Percentiles rank a stretch among this genome's conserved stretches.
Conservation (phyloP, 2,888 invertebrate species). For the Melikaiella ostensackeni region DNA sequence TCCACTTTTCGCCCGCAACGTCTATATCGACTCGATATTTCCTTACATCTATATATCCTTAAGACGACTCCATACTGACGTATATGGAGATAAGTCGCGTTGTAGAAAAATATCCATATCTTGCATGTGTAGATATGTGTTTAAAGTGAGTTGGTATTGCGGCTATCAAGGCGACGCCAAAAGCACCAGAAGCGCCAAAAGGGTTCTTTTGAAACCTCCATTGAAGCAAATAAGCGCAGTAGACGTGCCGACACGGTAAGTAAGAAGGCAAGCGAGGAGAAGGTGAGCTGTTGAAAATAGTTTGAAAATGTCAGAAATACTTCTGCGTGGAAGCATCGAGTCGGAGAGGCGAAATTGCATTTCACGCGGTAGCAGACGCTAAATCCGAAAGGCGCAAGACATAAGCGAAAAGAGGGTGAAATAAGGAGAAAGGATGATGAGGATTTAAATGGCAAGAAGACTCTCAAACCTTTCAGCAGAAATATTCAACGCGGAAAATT, state of each 20-base stretch:
- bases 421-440: neutral
- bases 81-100: neutral
- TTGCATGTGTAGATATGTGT: neutral
- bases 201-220: slow-evolving; percentile 9
- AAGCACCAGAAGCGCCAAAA: neutral
- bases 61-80: neutral
- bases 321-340: slow-evolving; percentile 27
- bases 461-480: neutral
- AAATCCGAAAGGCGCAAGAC: slow-evolving; percentile 8
- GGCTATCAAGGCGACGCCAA: neutral
- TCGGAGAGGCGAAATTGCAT: slow-evolving; percentile 9
- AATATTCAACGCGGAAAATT: neutral
- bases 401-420: neutral
- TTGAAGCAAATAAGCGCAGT: slow-evolving; percentile 27
- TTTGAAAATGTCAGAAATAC: slow-evolving; percentile 65
- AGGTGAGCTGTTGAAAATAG: slow-evolving; percentile 56
- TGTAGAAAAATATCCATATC: neutral
- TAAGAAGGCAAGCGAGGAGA: neutral
- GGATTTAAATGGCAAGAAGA: slow-evolving; percentile 1
- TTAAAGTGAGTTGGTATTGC: neutral
- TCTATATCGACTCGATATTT: slow-evolving; percentile 44
- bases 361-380: slow-evolving; percentile 4
- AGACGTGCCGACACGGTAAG: slow-evolving; percentile 42
- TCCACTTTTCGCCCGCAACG: slow-evolving; percentile 47
- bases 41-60: neutral